Percentiles rank a stretch among this genome's conserved stretches.
These are phyloP conservation scores for Centropus unirufus DNA, from an alignment of 2,113 vertebrate species.

Conservation along the genomic window DNA sequence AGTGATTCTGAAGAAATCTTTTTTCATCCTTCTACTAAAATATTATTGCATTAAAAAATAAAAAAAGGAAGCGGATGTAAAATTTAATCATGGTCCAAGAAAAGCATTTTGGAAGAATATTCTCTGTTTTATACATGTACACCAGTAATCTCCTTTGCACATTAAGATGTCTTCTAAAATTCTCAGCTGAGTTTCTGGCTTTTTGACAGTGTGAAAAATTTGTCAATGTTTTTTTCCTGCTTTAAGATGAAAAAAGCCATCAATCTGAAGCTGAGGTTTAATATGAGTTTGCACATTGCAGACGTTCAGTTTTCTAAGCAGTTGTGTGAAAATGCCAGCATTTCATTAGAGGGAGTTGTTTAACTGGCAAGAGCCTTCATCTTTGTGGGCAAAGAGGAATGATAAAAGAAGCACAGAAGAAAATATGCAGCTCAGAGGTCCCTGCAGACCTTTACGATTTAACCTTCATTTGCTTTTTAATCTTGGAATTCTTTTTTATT, in stretches of 20 bases:
- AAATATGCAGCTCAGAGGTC: not conserved
- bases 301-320: not conserved
- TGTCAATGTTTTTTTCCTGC: not conserved
- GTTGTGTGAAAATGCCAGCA: not conserved
- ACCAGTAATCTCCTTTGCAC: not conserved
- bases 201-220: not conserved
- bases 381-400: slow-evolving; percentile 22
- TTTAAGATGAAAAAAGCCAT: not conserved
- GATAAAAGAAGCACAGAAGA: not conserved
- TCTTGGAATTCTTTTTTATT: slow-evolving; percentile 46
- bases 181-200: not conserved
- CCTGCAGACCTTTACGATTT: slow-evolving; percentile 34
- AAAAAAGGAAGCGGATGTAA: not conserved
- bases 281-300: not conserved
- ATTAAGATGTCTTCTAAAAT: not conserved
- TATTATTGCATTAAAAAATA: not conserved
- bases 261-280: slow-evolving; percentile 14
- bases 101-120: not conserved
- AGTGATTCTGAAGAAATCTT: not conserved
- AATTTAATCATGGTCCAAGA: not conserved
- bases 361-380: not conserved
- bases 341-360: slow-evolving; percentile 6
- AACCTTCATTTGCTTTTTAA: slow-evolving; percentile 57
- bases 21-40: not conserved
- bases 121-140: not conserved